Base-by-base conservation (phyloP, 2,888 invertebrate species). In the Merodon equestris region DNA sequence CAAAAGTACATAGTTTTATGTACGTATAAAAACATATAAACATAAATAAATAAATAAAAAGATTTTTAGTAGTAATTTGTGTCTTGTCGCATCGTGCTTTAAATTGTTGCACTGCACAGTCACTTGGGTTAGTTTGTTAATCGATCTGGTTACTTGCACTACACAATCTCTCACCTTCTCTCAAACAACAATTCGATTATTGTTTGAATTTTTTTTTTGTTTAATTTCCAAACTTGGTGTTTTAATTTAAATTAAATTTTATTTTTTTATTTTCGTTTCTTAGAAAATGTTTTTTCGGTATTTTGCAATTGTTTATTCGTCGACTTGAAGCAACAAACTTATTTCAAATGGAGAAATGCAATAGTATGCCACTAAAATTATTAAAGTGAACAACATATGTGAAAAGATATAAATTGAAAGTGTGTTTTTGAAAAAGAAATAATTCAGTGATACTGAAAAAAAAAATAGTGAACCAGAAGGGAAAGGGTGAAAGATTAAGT, bases 71-170 rank as follows among this genome's bases (percentile, higher is more conserved):
- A 2, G 27, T 27, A 27, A 18, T 53, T 48, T 34, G 56, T 67
- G 45, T 64, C 61, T 77, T 73, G 67, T 58, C 73, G 63, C 61
- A 68, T 58, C 63, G 47, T 68, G 63, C 72, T 79, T 79, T 79
- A 79, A 73, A 79, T 79, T 74, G 58, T 79, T 77, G 74, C 68
- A 74, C 73, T 50, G 58, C 63, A 64, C 58, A 64, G 53, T 64
- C 38, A 79, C 40, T 64, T 73, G 42, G 64, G 60, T 79, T 74
- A 74, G 73, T 79, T 79, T 74, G 70, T 58, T 64, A 64, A 79
- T 74, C 68, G 73, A 79, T 79, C 68, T 68, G 58, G 67, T 77
- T 67, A 67, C 68, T 73, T 47, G 53, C 73, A 79, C 63, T 68
- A 68, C 73, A 57, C 60, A 63, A 57, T 58, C 44, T 71, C 71